phyloP scores from a whole-genome alignment of 2,797 vertebrate species.

The Acanthis flammea region DNA sequence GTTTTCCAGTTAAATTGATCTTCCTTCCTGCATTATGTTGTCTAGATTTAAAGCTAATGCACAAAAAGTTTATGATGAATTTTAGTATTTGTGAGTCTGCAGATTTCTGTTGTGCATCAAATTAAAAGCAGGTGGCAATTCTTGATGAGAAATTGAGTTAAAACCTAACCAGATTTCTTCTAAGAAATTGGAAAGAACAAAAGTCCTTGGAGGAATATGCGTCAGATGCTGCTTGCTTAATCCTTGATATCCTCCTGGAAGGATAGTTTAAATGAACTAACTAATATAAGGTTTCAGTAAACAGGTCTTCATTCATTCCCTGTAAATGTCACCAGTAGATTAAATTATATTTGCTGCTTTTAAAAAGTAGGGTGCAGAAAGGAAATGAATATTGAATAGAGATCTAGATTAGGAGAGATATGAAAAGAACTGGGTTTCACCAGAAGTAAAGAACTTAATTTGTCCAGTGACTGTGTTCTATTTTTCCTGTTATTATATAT shows the following conservation, averaged over 20 bases:
- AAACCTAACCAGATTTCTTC: conserved; percentile 11
- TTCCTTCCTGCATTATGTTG: background rate
- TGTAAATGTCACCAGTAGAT: background rate
- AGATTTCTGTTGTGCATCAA: background rate
- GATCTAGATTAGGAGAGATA: background rate
- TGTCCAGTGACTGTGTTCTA: background rate
- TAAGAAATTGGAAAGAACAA: background rate
- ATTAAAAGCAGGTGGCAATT: conserved; percentile 19
- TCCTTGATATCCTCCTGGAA: conserved; percentile 33
- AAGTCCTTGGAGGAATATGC: conserved; percentile 5
- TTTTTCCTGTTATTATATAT: background rate
- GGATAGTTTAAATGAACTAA: conserved; percentile 15
- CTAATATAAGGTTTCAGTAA: conserved; percentile 19
- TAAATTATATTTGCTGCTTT: background rate
- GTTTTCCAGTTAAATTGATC: background rate
- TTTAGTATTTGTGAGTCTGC: background rate
- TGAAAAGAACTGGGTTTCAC: background rate
- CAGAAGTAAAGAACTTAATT: background rate
- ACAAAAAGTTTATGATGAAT: background rate
- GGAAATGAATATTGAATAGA: background rate
- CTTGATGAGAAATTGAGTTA: conserved; percentile 20
- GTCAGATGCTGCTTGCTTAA: conserved; percentile 28
- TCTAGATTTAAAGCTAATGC: background rate
- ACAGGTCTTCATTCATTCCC: conserved; percentile 22
- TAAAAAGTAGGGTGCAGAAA: background rate